A percentile compares a stretch with the other conserved stretches of the same genome.
These are phyloP conservation scores for Toxonevra muliebris DNA, from an alignment of 2,888 invertebrate genomes.

Conservation along the genomic window DNA sequence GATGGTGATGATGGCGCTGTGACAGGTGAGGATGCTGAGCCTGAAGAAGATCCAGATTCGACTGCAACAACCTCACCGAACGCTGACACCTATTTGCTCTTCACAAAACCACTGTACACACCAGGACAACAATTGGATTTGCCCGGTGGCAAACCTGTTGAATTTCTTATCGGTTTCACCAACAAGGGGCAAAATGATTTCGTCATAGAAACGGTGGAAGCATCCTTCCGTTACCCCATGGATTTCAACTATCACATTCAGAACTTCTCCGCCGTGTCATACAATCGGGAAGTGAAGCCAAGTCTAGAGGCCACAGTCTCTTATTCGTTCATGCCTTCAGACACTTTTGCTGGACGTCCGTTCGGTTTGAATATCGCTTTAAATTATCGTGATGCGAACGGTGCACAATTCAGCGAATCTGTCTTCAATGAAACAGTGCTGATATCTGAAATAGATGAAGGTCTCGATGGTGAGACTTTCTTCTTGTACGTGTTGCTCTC, in stretches of 20 bases:
- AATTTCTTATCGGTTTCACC: slow-evolving; percentile 94
- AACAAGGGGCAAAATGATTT: slow-evolving; percentile 95
- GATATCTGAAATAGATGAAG: slow-evolving; percentile 95
- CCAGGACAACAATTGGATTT: slow-evolving; percentile 74
- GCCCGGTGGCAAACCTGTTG: slow-evolving; percentile 86
- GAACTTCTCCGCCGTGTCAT: slow-evolving; percentile 93
- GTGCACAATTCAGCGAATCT: slow-evolving; percentile 77
- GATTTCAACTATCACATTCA: slow-evolving; percentile 98
- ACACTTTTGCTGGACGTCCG: slow-evolving; percentile 95
- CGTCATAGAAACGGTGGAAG: slow-evolving; percentile 90
- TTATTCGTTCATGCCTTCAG: slow-evolving; percentile 94
- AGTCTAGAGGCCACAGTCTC: slow-evolving; percentile 93
- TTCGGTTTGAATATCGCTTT: slow-evolving; percentile 94
- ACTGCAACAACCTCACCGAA: slow-evolving; percentile 78
- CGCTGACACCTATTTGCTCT: slow-evolving; percentile 90
- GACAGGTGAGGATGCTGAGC: slow-evolving; percentile 71
- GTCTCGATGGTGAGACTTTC: slow-evolving; percentile 97
- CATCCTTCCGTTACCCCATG: slow-evolving; percentile 98
- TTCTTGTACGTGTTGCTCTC: slow-evolving; percentile 96
- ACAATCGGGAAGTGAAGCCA: slow-evolving; percentile 88
- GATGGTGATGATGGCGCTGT: slow-evolving; percentile 73
- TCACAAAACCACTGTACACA: slow-evolving; percentile 79
- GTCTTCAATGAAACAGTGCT: slow-evolving; percentile 98
- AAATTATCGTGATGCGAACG: slow-evolving; percentile 83
- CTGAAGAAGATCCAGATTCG: slow-evolving; percentile 68